These are phyloP conservation scores for Phyllotreta cruciferae DNA, from an alignment of 2,888 invertebrate genomes.

Conservation along the genomic window DNA sequence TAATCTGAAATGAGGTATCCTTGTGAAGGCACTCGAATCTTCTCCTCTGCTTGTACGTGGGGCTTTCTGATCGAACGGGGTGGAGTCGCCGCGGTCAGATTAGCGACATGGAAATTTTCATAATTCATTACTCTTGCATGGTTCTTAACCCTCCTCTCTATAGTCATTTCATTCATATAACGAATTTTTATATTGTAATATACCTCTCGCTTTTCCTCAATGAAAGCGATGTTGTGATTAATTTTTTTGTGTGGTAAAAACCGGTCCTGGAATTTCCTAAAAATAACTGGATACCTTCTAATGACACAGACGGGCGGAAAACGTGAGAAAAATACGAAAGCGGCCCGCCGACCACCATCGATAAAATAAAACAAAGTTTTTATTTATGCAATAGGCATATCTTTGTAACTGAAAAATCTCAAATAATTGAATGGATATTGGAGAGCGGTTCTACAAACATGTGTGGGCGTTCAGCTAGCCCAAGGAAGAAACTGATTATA, in stretches of 20 bases:
- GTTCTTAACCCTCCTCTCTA: background rate
- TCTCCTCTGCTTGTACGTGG: constrained; percentile 29
- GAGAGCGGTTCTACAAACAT: constrained; percentile 35
- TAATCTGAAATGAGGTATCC: constrained; percentile 46
- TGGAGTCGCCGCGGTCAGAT: constrained; percentile 21
- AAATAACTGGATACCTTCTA: constrained; percentile 1
- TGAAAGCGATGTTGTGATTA: too few relatives aligned
- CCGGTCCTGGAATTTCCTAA: constrained; percentile 7
- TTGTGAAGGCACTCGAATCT: constrained; percentile 40
- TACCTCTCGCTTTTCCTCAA: too few relatives aligned
- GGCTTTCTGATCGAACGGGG: constrained; percentile 30
- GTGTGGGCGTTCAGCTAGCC: constrained; percentile 58
- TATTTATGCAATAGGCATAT: constrained; percentile 26
- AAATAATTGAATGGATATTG: constrained; percentile 34
- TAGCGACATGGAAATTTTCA: constrained; percentile 19
- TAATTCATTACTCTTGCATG: constrained; percentile 8
- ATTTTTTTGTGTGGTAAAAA: background rate
- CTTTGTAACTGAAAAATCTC: constrained; percentile 22
- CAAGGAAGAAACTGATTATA: constrained; percentile 62
- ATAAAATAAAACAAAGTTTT: constrained; percentile 18
- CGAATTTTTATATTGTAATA: too few relatives aligned
- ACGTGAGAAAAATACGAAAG: constrained; percentile 14
- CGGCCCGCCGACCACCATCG: constrained; percentile 5
- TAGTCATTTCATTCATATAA: background rate
- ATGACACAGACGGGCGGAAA: constrained; percentile 10